phyloP scores from a whole-genome alignment of 2,888 invertebrate genomes.

The Leptinotarsa haldemani region DNA sequence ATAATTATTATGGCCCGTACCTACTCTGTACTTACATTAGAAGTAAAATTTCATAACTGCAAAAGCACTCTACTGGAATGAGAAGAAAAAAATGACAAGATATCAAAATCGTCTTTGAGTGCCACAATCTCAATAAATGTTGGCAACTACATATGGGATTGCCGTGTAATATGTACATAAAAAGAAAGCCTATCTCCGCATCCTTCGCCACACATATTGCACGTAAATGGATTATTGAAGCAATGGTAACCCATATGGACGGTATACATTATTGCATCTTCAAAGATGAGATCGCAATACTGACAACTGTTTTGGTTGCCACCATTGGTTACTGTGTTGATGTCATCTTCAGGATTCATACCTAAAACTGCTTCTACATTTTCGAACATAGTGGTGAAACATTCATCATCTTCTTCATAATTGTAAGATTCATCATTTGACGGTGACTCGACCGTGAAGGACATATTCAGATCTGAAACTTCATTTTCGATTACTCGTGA shows the following conservation, averaged over 20 bases:
- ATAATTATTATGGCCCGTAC: conserved; percentile 30
- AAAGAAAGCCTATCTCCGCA: conserved; percentile 88
- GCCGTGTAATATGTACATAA: conserved; percentile 85
- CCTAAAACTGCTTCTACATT: conserved; percentile 68
- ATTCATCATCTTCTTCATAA: no score
- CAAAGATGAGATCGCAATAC: conserved; percentile 91
- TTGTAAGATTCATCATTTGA: conserved; percentile 25
- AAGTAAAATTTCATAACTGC: conserved; percentile 42
- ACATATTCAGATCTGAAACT: conserved; percentile 76
- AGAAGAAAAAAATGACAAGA: conserved; percentile 43
- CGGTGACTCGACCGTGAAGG: conserved; percentile 79
- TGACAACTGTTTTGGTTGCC: conserved; percentile 71
- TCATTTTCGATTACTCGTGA: conserved; percentile 52
- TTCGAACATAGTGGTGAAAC: no score
- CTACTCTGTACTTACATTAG: conserved; percentile 37
- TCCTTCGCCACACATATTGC: conserved; percentile 93
- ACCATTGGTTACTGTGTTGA: conserved; percentile 47
- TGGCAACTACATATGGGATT: conserved; percentile 69
- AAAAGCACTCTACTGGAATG: conserved; percentile 32
- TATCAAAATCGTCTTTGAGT: conserved; percentile 24
- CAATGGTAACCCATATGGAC: conserved; percentile 98
- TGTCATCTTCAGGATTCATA: no score
- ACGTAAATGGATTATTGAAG: conserved; percentile 88
- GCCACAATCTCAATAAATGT: conserved; percentile 31
- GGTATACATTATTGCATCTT: conserved; percentile 88